These are phyloP conservation scores for Idaea aversata DNA, from an alignment of 2,888 invertebrate genomes.

Conservation along the genomic window DNA sequence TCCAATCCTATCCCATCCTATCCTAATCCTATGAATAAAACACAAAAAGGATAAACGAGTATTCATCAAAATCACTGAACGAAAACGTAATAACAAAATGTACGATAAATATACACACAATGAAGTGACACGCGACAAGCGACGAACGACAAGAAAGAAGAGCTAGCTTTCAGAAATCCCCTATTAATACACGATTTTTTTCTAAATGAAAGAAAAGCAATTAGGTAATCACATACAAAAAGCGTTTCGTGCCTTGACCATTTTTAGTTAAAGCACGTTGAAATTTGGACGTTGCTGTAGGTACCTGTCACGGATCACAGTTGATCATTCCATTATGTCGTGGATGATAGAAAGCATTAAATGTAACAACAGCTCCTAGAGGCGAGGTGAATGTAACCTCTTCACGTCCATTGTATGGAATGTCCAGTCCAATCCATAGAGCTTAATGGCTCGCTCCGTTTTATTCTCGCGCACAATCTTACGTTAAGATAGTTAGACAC, in stretches of 20 bases:
- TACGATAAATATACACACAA: not conserved
- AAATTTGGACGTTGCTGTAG: too few relatives aligned
- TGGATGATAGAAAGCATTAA: not conserved
- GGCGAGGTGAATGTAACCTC: not conserved
- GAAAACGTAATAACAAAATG: conserved; percentile 1
- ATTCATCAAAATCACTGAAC: conserved; percentile 1
- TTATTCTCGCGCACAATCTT: not conserved
- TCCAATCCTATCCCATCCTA: not conserved
- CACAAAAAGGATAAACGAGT: not conserved
- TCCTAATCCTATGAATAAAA: not conserved
- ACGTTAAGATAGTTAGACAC: not conserved
- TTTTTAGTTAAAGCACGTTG: too few relatives aligned
- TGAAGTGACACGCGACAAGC: not conserved
- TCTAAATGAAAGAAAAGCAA: too few relatives aligned
- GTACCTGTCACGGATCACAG: too few relatives aligned
- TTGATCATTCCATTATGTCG: not conserved
- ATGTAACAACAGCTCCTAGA: not conserved
- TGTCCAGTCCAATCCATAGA: not conserved
- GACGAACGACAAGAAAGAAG: too few relatives aligned
- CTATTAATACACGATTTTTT: too few relatives aligned
- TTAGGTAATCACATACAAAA: too few relatives aligned
- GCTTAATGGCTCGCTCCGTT: not conserved
- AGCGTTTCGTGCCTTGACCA: too few relatives aligned
- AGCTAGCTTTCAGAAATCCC: too few relatives aligned
- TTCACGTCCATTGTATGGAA: not conserved